A percentile compares a stretch with the other conserved stretches of the same genome.
Conservation (phyloP, 2,113 vertebrate genomes). For the Callipepla californica region DNA sequence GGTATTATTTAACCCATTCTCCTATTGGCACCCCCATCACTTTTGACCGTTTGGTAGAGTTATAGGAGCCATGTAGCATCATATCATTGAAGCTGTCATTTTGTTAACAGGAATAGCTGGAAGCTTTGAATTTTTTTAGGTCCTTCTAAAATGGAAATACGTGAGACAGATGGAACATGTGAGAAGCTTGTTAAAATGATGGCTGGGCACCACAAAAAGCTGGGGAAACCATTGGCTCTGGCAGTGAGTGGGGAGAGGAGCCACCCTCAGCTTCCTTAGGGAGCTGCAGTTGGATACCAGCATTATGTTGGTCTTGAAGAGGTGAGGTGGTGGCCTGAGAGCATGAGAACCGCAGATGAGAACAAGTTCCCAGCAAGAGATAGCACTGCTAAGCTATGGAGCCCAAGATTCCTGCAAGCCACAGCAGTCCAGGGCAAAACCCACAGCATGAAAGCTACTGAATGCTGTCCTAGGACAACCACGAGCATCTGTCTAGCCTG, state of each 20-base stretch:
- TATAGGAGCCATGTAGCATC: neutral
- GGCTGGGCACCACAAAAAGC: neutral
- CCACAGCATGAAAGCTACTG: neutral
- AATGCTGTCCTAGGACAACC: neutral
- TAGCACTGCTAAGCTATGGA: neutral
- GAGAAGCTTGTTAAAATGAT: neutral
- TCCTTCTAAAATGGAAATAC: neutral
- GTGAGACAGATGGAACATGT: neutral
- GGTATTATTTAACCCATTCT: neutral
- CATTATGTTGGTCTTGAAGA: neutral
- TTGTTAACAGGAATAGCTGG: neutral
- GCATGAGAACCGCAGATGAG: neutral
- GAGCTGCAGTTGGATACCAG: accelerated
- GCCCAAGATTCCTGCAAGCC: neutral
- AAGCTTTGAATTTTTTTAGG: neutral
- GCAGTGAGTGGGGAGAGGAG: neutral
- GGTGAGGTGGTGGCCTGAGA: neutral
- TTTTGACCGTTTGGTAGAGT: neutral
- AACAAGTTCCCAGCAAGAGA: neutral
- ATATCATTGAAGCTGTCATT: neutral
- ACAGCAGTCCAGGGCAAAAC: neutral
- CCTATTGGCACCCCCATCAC: neutral
- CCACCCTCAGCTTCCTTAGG: neutral
- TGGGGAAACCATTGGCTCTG: neutral
- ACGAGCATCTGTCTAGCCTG: neutral